phyloP scores from a whole-genome alignment of 2,113 vertebrate genomes.

The Alligator sinensis region DNA sequence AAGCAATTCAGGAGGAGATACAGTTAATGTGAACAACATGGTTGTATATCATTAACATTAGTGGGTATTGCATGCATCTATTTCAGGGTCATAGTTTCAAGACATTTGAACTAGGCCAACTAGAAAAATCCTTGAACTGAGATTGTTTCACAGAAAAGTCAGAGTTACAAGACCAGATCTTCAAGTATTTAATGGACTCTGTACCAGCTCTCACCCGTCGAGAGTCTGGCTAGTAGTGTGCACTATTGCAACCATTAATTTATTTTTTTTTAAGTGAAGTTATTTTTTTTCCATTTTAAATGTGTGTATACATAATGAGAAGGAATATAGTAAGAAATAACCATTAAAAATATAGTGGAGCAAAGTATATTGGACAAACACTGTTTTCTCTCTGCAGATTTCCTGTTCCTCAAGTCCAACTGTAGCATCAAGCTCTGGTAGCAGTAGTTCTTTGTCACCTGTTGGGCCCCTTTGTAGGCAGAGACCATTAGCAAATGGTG shows the following conservation, averaged over 20 bases:
- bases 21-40: background rate
- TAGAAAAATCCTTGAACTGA: background rate
- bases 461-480: slow-evolving; percentile 84
- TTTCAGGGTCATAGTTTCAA: background rate
- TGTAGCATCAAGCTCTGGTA: slow-evolving; percentile 87
- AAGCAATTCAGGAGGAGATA: background rate
- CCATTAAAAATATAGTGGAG: background rate
- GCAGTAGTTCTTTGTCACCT: slow-evolving; percentile 87
- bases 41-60: background rate
- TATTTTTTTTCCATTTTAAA: background rate
- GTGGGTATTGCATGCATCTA: background rate
- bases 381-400: slow-evolving; percentile 82
- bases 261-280: background rate
- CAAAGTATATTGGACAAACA: slow-evolving; percentile 6
- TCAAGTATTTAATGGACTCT: background rate
- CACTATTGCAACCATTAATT: background rate
- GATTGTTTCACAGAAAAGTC: background rate
- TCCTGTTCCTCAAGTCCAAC: slow-evolving; percentile 87
- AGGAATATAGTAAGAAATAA: background rate
- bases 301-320: background rate
- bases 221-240: background rate
- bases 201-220: background rate
- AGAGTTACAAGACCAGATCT: background rate
- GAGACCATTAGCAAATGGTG: slow-evolving; percentile 84
- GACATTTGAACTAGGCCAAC: background rate